These are phyloP conservation scores for Melanotaenia trifasciata DNA, from an alignment of 2,797 vertebrate genomes.

Conservation along the genomic window DNA sequence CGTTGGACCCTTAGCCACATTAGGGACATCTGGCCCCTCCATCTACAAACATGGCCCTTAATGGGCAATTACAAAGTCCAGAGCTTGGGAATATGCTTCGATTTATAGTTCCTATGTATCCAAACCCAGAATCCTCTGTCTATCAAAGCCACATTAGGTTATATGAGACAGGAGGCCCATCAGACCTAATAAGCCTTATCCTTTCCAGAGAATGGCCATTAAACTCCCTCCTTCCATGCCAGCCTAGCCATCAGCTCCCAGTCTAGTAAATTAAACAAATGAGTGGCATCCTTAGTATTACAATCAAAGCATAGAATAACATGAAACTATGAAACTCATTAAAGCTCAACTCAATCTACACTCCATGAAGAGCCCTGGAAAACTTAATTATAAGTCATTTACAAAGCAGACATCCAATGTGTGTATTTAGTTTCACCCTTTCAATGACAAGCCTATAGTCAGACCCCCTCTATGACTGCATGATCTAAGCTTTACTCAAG, in stretches of 20 bases:
- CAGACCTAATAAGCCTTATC: slow-evolving; percentile 85
- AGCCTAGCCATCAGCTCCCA: slow-evolving; percentile 67
- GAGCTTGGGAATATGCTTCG: slow-evolving; percentile 71
- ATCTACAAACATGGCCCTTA: slow-evolving; percentile 79
- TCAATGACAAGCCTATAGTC: slow-evolving; percentile 56
- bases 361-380: slow-evolving; percentile 43
- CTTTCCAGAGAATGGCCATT: slow-evolving; percentile 80
- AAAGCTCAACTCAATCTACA: slow-evolving; percentile 51
- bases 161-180: slow-evolving; percentile 83
- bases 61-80: slow-evolving; percentile 82
- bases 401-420: slow-evolving; percentile 49
- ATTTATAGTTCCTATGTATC: slow-evolving; percentile 81
- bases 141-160: slow-evolving; percentile 82
- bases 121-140: slow-evolving; percentile 76
- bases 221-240: slow-evolving; percentile 64
- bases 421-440: slow-evolving; percentile 66
- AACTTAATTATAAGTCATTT: slow-evolving; percentile 73
- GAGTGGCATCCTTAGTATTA: slow-evolving; percentile 69
- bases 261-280: slow-evolving; percentile 79
- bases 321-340: slow-evolving; percentile 65
- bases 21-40: slow-evolving; percentile 82
- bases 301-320: slow-evolving; percentile 76
- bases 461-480: slow-evolving; percentile 31
- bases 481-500: slow-evolving; percentile 33
- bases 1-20: slow-evolving; percentile 72